Evolutionary conservation across 2,888 invertebrate genomes (phyloP).

Genomic region (Drosophila vallismaia): DNA sequence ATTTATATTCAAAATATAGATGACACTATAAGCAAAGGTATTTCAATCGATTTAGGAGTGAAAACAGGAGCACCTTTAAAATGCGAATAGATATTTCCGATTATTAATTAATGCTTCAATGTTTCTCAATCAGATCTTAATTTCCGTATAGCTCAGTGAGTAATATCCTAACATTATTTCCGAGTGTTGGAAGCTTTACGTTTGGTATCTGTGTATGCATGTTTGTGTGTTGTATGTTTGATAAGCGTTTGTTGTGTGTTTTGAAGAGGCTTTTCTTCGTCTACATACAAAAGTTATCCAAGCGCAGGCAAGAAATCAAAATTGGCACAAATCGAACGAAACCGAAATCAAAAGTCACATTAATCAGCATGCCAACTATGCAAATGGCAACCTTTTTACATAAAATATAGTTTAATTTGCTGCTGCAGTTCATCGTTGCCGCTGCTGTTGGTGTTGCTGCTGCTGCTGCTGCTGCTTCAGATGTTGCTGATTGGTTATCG

Average conservation of each 20-base stretch:
- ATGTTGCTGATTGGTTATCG: constrained; percentile 27
- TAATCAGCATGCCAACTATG: constrained; percentile 68
- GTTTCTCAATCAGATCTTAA: constrained; percentile 17
- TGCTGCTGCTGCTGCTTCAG: constrained; percentile 8
- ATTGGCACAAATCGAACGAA: constrained; percentile 27
- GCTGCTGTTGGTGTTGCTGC: constrained; percentile 26
- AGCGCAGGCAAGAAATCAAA: constrained; percentile 51
- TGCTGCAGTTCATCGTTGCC: constrained; percentile 60
- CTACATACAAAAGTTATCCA: constrained; percentile 47
- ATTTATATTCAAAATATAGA: not conserved
- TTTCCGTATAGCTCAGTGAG: constrained; percentile 42
- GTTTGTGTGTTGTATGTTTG: constrained; percentile 35
- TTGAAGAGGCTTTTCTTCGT: constrained; percentile 14
- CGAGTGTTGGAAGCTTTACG: constrained; percentile 19
- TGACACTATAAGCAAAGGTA: not conserved
- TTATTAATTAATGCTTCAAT: not conserved
- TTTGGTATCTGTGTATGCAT: constrained; percentile 20
- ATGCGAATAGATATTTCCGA: not conserved
- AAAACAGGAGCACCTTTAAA: not conserved
- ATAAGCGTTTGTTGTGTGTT: constrained; percentile 48
- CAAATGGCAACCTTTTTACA: constrained; percentile 75
- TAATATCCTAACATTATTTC: not conserved
- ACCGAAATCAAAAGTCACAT: constrained; percentile 35
- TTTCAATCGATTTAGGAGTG: not conserved
- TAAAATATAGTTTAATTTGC: constrained; percentile 74